Percentiles rank a stretch among this genome's conserved stretches.
Conservation (phyloP, 64 coral and sea anemone genomes). For the Platygyra sinensis region DNA sequence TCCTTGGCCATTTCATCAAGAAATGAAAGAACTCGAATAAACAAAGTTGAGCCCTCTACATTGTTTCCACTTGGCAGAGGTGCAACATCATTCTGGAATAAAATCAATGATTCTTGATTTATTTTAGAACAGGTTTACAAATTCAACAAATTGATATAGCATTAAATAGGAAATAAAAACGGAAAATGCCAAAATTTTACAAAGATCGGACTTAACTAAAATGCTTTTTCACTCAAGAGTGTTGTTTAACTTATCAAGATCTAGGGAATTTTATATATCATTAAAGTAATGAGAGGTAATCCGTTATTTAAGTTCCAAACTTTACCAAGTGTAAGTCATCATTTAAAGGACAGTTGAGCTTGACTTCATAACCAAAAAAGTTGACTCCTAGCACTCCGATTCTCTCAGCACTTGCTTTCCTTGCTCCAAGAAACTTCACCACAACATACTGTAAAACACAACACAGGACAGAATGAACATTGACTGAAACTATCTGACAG, state of each 20-base stretch:
- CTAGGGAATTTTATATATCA: not conserved
- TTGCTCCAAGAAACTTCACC: constrained; percentile 87
- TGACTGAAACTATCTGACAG: not conserved
- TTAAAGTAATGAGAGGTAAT: not conserved
- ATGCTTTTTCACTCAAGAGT: no score
- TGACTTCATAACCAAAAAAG: constrained; percentile 90
- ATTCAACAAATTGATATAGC: not conserved
- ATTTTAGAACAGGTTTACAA: no score
- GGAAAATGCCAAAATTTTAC: not conserved
- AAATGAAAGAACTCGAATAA: constrained; percentile 85
- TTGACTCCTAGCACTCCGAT: constrained; percentile 83
- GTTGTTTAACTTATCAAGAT: no score
- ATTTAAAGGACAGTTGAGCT: constrained; percentile 69
- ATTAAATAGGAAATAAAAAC: not conserved
- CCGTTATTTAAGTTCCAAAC: not conserved
- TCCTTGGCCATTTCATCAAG: constrained; percentile 97
- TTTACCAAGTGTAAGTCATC: constrained; percentile 78
- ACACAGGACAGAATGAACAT: no score
- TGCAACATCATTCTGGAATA: constrained; percentile 69
- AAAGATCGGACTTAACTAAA: no score
- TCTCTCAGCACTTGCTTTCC: constrained; percentile 72
- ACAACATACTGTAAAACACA: constrained; percentile 77
- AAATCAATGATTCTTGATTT: not conserved
- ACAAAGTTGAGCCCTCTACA: constrained; percentile 80
- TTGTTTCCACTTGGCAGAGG: constrained; percentile 55